phyloP scores from a whole-genome alignment of 2,113 vertebrate species.

The Oncorhynchus gorbuscha region DNA sequence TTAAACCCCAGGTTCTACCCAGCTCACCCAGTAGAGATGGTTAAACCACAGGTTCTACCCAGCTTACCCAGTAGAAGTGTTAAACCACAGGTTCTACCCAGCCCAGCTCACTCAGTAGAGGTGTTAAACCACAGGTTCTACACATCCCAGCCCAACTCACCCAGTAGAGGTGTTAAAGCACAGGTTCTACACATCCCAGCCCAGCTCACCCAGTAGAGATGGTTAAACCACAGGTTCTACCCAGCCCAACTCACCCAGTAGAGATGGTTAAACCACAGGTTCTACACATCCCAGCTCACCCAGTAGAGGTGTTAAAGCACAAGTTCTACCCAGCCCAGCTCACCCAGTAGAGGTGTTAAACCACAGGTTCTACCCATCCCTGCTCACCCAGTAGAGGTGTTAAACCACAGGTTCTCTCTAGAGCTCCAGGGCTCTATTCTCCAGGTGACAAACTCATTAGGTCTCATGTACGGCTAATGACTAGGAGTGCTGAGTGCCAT shows the following conservation, averaged over 20 bases:
- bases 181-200: neutral
- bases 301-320: neutral
- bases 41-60: too few relatives aligned
- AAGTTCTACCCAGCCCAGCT: too few relatives aligned
- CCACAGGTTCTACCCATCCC: too few relatives aligned
- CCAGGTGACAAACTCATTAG: conserved; percentile 44
- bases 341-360: neutral
- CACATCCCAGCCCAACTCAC: too few relatives aligned
- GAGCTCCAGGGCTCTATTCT: neutral
- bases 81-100: conserved; percentile 4
- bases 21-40: too few relatives aligned
- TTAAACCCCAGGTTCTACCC: conserved; percentile 13
- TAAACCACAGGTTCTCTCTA: conserved; percentile 7
- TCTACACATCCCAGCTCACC: neutral
- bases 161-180: too few relatives aligned
- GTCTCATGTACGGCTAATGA: conserved; percentile 48
- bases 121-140: conserved; percentile 28
- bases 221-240: too few relatives aligned
- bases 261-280: neutral
- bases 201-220: neutral
- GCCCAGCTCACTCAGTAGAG: neutral
- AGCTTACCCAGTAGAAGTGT: conserved; percentile 32
- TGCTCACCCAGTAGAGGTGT: neutral
- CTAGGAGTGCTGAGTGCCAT: conserved; percentile 25
- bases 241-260: neutral